Evolutionary conservation across 2,113 vertebrate genomes (phyloP).

Genomic region (Nyctibius bracteatus): DNA sequence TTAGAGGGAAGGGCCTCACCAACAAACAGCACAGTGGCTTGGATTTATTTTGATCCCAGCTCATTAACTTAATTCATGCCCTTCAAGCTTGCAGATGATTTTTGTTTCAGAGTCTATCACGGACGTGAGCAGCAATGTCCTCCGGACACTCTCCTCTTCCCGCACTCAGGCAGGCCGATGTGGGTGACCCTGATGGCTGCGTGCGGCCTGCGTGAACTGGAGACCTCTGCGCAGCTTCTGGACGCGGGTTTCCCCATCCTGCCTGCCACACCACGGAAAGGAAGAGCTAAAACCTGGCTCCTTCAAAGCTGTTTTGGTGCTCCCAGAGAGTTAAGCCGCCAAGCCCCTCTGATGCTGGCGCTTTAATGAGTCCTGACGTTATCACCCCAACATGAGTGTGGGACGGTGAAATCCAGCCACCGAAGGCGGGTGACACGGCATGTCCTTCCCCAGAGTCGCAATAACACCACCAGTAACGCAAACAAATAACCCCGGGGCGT

Average conservation of each 20-base stretch:
- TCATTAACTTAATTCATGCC: neutral
- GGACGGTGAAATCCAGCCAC: neutral
- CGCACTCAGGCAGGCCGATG: accelerated
- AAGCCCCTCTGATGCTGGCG: neutral
- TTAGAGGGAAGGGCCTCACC: neutral
- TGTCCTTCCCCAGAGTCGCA: neutral
- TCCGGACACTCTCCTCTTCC: no score
- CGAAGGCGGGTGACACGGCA: accelerated
- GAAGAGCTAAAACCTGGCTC: neutral
- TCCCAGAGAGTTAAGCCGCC: neutral
- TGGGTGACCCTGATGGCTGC: accelerated
- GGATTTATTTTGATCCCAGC: neutral
- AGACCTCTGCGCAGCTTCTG: neutral
- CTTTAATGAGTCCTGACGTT: neutral
- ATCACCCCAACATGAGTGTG: accelerated
- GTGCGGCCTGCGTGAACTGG: neutral
- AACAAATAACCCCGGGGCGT: neutral
- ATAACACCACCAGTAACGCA: neutral
- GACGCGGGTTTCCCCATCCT: no score
- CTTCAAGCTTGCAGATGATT: neutral
- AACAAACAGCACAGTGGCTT: neutral
- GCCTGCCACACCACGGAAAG: accelerated
- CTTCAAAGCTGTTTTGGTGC: neutral
- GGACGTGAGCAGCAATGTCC: neutral
- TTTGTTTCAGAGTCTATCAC: neutral